Evolutionary conservation across 2,113 vertebrate genomes (phyloP).

Genomic region (Otus sunia): DNA sequence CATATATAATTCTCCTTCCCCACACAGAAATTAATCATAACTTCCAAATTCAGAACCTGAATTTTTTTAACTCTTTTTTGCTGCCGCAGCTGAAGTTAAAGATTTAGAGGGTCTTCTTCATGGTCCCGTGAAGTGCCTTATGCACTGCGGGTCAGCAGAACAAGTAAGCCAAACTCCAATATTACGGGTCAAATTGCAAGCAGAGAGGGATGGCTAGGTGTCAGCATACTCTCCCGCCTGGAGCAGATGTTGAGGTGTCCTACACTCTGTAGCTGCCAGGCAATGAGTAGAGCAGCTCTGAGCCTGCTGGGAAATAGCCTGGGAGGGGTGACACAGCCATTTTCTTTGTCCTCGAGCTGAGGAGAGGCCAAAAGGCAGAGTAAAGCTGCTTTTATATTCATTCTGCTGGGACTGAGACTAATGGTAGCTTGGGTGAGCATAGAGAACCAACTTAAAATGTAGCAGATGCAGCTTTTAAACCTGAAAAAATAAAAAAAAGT

Average conservation of each 20-base stretch:
- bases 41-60: background rate
- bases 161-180: background rate
- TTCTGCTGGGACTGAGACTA: background rate
- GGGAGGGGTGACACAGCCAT: background rate
- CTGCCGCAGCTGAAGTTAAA: background rate
- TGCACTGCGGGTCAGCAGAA: background rate
- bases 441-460: background rate
- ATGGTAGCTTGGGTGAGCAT: background rate
- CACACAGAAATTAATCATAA: constrained; percentile 29
- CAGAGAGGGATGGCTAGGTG: background rate
- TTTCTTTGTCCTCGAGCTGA: background rate
- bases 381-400: background rate
- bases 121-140: background rate
- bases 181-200: background rate
- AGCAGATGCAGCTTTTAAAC: background rate
- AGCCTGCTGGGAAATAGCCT: background rate
- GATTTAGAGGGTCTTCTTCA: background rate
- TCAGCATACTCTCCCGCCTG: background rate
- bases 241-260: background rate
- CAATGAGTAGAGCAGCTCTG: background rate
- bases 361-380: background rate
- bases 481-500: background rate
- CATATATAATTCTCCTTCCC: constrained; percentile 14
- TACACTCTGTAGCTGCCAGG: background rate
- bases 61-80: background rate